Percentiles rank a stretch among this genome's conserved stretches.
phyloP scores from a whole-genome alignment of 2,797 vertebrate species.

The Lophius americanus region DNA sequence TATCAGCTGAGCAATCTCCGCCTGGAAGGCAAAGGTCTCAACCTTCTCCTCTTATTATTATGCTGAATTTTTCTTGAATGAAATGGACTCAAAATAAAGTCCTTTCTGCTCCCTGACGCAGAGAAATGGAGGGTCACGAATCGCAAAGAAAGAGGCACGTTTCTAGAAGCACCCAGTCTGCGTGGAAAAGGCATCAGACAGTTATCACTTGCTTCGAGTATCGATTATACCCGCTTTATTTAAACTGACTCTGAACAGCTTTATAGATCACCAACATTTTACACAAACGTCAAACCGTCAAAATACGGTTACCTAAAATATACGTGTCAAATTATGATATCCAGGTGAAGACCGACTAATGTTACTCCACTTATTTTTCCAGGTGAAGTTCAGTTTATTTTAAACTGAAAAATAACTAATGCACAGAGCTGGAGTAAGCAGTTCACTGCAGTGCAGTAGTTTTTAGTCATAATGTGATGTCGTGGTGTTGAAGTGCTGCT shows the following conservation, averaged over 20 bases:
- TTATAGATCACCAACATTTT: neutral
- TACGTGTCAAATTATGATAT: neutral
- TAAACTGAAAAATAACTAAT: neutral
- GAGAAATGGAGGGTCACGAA: too few relatives aligned
- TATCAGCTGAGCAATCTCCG: too few relatives aligned
- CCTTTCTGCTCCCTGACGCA: too few relatives aligned
- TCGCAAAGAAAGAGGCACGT: too few relatives aligned
- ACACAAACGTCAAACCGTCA: neutral
- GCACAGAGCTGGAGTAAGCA: neutral
- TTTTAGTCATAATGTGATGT: neutral
- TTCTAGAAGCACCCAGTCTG: too few relatives aligned
- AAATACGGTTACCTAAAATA: too few relatives aligned
- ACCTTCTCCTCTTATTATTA: too few relatives aligned
- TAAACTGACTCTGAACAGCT: neutral
- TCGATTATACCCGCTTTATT: neutral
- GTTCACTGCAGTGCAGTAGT: neutral
- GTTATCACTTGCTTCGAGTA: conserved; percentile 8
- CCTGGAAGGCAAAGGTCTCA: too few relatives aligned
- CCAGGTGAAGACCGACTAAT: neutral
- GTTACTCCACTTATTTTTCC: neutral
- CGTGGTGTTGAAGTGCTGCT: neutral
- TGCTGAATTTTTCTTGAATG: too few relatives aligned
- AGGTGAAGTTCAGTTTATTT: neutral
- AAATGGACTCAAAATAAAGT: too few relatives aligned
- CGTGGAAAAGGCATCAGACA: neutral